phyloP scores from a whole-genome alignment of 2,888 invertebrate species.

The Lordiphosa fenestrarum region DNA sequence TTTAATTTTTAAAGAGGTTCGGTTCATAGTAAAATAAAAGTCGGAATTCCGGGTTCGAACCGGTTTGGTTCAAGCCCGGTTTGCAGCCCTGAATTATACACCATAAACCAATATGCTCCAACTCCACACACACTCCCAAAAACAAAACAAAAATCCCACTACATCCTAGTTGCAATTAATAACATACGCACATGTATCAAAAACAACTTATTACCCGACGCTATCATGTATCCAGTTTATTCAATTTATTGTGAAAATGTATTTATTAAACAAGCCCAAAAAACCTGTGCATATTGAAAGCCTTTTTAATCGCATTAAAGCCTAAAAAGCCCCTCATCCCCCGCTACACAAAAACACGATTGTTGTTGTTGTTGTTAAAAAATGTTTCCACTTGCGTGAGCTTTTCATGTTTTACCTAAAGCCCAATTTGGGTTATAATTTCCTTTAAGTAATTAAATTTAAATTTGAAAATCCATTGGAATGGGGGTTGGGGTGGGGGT shows the following conservation, averaged over 20 bases:
- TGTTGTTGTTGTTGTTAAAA: constrained; percentile 26
- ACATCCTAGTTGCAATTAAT: not conserved
- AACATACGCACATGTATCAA: not conserved
- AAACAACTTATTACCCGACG: no score
- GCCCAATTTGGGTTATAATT: constrained; percentile 44
- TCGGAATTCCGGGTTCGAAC: no score
- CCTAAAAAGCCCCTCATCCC: constrained; percentile 13
- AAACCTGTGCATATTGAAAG: constrained; percentile 24
- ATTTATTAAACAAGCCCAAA: constrained; percentile 31
- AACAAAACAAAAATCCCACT: not conserved
- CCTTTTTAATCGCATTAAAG: constrained; percentile 38
- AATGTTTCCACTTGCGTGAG: constrained; percentile 43
- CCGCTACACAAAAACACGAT: constrained; percentile 20
- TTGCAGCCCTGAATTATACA: no score
- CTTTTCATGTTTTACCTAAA: constrained; percentile 4
- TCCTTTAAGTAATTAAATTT: constrained; percentile 53
- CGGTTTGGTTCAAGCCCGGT: no score
- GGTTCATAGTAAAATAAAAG: no score
- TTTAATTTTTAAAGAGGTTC: no score
- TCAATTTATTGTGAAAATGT: constrained; percentile 34
- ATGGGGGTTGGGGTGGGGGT: constrained; percentile 4
- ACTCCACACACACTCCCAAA: not conserved
- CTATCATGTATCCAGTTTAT: constrained; percentile 6
- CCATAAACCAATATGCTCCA: not conserved
- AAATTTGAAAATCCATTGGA: constrained; percentile 38